These are phyloP conservation scores for Pachypeltis micranthus DNA, from an alignment of 1,140 invertebrate species.

Conservation along the genomic window DNA sequence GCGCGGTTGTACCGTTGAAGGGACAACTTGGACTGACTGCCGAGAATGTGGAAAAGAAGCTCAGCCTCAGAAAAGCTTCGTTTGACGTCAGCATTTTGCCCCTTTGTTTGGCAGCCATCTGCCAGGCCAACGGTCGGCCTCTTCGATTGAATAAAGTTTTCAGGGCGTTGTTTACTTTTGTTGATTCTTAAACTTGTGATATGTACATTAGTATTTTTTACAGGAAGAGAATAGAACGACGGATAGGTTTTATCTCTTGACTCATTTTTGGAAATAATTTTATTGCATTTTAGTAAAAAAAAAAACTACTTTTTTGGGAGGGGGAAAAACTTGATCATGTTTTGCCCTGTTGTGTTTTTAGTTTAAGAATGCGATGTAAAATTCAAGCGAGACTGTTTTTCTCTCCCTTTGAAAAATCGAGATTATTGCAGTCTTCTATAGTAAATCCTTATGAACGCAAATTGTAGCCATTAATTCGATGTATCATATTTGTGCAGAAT, in stretches of 20 bases:
- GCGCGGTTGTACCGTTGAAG: conserved; percentile 64
- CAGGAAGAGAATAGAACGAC: not conserved
- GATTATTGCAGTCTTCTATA: not conserved
- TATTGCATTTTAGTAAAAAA: no score
- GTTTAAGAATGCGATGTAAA: not conserved
- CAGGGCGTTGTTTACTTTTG: not conserved
- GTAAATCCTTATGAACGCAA: not conserved
- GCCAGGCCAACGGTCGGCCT: not conserved
- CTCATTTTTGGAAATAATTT: not conserved
- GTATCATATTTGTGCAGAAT: not conserved
- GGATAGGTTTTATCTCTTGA: not conserved
- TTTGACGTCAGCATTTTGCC: not conserved
- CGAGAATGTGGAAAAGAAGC: not conserved
- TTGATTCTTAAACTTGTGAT: not conserved
- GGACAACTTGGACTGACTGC: not conserved
- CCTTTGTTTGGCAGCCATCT: not conserved
- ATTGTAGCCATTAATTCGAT: not conserved
- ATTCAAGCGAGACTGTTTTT: not conserved
- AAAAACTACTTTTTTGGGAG: not conserved
- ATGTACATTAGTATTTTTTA: not conserved
- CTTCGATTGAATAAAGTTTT: not conserved
- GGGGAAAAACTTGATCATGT: not conserved
- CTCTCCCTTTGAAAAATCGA: not conserved
- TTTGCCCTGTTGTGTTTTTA: not conserved
- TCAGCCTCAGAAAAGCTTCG: no score